A percentile compares a stretch with the other conserved stretches of the same genome.
Conservation (phyloP, 2,113 vertebrate genomes). For the Hydropotes inermis region DNA sequence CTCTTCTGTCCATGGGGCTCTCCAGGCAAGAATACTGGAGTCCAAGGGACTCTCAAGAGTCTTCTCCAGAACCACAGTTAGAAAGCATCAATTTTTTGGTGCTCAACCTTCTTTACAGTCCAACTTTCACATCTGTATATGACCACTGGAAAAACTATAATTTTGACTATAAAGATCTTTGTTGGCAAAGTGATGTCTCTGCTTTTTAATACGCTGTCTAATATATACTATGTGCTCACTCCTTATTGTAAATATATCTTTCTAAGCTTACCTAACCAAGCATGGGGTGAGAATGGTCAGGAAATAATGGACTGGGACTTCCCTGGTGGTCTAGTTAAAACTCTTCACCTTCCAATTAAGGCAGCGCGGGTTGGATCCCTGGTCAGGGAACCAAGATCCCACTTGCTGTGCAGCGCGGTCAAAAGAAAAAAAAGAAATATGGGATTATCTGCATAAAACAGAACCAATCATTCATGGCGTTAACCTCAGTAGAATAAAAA, state of each 20-base stretch:
- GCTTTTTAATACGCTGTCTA: background rate
- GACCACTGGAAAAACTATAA: background rate
- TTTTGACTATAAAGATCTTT: background rate
- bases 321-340: background rate
- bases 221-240: background rate
- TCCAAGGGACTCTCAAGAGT: background rate
- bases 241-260: background rate
- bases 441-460: background rate
- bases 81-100: background rate
- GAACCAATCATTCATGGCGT: background rate
- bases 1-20: background rate
- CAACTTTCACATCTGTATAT: background rate
- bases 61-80: background rate
- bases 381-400: background rate
- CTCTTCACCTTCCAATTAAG: background rate
- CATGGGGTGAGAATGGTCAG: background rate
- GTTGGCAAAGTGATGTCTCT: background rate
- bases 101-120: background rate
- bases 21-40: background rate
- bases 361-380: fast-evolving
- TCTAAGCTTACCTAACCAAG: background rate
- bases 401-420: background rate
- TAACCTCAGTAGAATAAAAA: background rate
- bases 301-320: background rate
- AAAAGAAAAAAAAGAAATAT: background rate